Conservation (phyloP, 92 coral and sea anemone species). For the Nematostella vectensis region DNA sequence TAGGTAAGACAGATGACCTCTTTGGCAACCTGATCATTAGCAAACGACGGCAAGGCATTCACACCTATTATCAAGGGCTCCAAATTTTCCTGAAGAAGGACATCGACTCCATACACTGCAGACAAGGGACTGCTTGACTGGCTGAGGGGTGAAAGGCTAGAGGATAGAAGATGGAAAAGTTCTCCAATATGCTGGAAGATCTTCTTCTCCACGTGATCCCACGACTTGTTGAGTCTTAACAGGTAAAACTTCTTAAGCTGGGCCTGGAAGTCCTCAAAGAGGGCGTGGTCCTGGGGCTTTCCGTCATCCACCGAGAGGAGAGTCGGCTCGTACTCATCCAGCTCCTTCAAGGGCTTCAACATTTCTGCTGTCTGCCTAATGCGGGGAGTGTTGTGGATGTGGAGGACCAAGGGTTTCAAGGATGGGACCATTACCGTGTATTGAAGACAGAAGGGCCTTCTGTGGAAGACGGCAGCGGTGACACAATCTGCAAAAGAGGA, state of each 20-base stretch:
- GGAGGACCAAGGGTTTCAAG: slow-evolving; percentile 41
- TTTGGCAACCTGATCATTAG: slow-evolving; percentile 29
- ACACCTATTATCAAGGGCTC: slow-evolving; percentile 57
- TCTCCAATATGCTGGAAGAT: slow-evolving; percentile 36
- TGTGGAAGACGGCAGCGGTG: slow-evolving; percentile 42
- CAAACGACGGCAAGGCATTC: slow-evolving; percentile 52
- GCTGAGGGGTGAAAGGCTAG: slow-evolving; percentile 29
- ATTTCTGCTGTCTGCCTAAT: slow-evolving; percentile 39
- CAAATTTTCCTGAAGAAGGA: slow-evolving; percentile 44
- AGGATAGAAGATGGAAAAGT: slow-evolving; percentile 40
- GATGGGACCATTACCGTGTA: slow-evolving; percentile 57
- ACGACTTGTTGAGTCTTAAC: slow-evolving; percentile 18
- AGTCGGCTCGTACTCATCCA: slow-evolving; percentile 57
- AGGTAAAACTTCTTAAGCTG: slow-evolving; percentile 38
- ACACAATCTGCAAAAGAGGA: slow-evolving; percentile 29
- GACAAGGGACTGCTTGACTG: not conserved
- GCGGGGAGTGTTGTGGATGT: slow-evolving; percentile 64
- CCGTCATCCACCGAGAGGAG: slow-evolving; percentile 22
- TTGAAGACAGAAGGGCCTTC: slow-evolving; percentile 62
- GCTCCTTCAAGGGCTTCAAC: slow-evolving; percentile 19
- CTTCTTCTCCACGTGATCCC: slow-evolving; percentile 45
- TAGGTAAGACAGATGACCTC: slow-evolving; percentile 47
- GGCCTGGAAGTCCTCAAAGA: slow-evolving; percentile 47
- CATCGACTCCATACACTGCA: slow-evolving; percentile 69
- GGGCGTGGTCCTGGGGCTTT: slow-evolving; percentile 24